Percentiles rank a stretch among this genome's conserved stretches.
These are phyloP conservation scores for Anseranas semipalmata DNA, from an alignment of 2,113 vertebrate genomes.

Conservation along the genomic window DNA sequence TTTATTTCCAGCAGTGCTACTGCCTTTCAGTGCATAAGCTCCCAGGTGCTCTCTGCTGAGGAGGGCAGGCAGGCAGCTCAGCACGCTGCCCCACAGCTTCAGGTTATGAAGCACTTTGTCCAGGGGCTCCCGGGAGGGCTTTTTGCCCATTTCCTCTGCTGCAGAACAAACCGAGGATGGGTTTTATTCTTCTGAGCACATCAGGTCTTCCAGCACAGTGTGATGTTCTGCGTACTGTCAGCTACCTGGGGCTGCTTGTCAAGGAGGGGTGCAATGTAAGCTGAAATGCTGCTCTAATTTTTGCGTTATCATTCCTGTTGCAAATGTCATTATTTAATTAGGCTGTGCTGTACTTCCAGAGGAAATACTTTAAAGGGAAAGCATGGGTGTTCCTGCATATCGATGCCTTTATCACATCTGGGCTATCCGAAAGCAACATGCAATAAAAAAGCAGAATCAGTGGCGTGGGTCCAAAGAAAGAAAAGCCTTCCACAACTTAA, in stretches of 20 bases:
- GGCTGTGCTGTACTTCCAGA: constrained; percentile 50
- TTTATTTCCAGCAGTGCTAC: not conserved
- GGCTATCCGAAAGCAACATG: constrained; percentile 46
- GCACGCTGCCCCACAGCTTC: fast-evolving
- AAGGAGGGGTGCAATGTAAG: constrained; percentile 16
- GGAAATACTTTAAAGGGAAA: constrained; percentile 66
- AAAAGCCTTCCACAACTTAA: constrained; percentile 6
- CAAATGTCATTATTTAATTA: constrained; percentile 73
- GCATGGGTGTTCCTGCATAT: constrained; percentile 46
- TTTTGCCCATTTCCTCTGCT: not conserved
- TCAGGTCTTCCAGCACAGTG: constrained; percentile 30
- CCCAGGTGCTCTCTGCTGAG: not conserved
- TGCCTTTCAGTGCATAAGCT: not conserved
- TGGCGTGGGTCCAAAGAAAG: constrained; percentile 26
- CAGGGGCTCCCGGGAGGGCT: not conserved
- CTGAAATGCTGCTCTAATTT: constrained; percentile 64
- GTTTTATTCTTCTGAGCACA: constrained; percentile 38
- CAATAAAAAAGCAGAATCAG: constrained; percentile 1
- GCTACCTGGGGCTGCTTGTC: constrained; percentile 48
- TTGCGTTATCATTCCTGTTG: constrained; percentile 54
- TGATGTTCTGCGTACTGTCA: constrained; percentile 58
- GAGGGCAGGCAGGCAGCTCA: not conserved
- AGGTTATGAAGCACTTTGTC: not conserved
- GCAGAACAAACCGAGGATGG: not conserved
- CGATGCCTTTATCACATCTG: constrained; percentile 38